Conservation (phyloP, 30 jellyfish, hydroid and myxozoan genomes). For the Rhopilema esculentum region DNA sequence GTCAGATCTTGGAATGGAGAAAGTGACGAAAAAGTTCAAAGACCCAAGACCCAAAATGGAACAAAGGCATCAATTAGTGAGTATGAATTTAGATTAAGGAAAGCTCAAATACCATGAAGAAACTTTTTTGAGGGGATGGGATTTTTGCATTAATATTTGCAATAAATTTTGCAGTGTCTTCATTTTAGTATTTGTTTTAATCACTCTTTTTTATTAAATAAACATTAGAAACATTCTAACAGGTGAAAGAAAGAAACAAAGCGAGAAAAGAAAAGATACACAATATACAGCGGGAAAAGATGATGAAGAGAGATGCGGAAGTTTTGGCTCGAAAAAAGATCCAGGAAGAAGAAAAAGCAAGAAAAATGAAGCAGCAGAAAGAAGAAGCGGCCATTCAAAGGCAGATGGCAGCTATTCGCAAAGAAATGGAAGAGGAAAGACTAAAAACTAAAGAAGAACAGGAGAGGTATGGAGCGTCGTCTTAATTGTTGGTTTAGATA, state of each 20-base stretch:
- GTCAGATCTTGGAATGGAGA: slow-evolving; percentile 77
- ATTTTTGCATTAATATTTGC: no score
- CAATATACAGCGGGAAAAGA: slow-evolving; percentile 33
- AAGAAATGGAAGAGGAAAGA: slow-evolving; percentile 88
- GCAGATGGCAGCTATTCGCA: slow-evolving; percentile 84
- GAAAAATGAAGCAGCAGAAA: slow-evolving; percentile 32
- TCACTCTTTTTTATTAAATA: no score
- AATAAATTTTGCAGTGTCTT: no score
- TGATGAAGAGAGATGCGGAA: slow-evolving; percentile 70
- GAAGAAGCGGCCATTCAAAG: slow-evolving; percentile 84
- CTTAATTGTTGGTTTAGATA: neutral
- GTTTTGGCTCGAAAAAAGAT: slow-evolving; percentile 73
- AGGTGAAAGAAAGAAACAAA: slow-evolving; percentile 78
- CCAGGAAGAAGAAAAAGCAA: slow-evolving; percentile 83
- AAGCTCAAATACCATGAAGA: no score
- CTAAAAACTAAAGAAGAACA: slow-evolving; percentile 52
- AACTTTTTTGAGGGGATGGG: no score
- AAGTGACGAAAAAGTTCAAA: slow-evolving; percentile 42
- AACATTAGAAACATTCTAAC: no score
- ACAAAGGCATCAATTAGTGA: slow-evolving; percentile 72
- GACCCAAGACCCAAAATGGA: slow-evolving; percentile 84
- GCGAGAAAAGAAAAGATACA: slow-evolving; percentile 59
- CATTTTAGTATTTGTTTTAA: no score
- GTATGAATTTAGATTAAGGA: neutral
- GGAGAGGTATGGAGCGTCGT: slow-evolving; percentile 72